Percentiles rank a stretch among this genome's conserved stretches.
Evolutionary conservation across 2,797 vertebrate genomes (phyloP).

Genomic region (Borostomias antarcticus): DNA sequence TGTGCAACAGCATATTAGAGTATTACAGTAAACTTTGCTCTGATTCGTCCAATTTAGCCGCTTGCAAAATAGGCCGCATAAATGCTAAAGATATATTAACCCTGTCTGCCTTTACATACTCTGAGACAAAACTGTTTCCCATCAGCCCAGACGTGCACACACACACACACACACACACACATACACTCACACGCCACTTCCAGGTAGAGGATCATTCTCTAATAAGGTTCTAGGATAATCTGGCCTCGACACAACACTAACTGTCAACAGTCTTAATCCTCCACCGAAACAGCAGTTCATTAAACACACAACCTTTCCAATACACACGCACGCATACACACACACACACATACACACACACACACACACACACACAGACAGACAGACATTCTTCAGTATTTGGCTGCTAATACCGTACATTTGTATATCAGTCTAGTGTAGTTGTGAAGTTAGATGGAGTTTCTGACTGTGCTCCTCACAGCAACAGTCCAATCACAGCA

Average conservation of each 20-base stretch:
- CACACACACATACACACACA: conserved; percentile 2
- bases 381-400: too few relatives aligned
- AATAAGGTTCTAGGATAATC: conserved; percentile 67
- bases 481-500: not conserved
- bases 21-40: too few relatives aligned
- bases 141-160: not conserved
- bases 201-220: conserved; percentile 50
- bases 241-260: conserved; percentile 63
- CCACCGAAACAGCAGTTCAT: conserved; percentile 56
- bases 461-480: not conserved
- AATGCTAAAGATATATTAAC: not conserved
- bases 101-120: not conserved
- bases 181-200: conserved; percentile 37
- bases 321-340: conserved; percentile 1
- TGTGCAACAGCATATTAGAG: too few relatives aligned
- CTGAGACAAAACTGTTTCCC: not conserved
- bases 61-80: not conserved
- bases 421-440: too few relatives aligned
- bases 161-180: conserved; percentile 10
- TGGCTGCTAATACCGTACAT: too few relatives aligned
- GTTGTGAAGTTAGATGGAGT: too few relatives aligned
- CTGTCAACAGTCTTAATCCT: conserved; percentile 59
- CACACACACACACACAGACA: conserved; percentile 24
- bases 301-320: conserved; percentile 25
- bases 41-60: too few relatives aligned